These are phyloP conservation scores for Epinephelus cyanopodus DNA, from an alignment of 2,113 vertebrate species.

Conservation along the genomic window DNA sequence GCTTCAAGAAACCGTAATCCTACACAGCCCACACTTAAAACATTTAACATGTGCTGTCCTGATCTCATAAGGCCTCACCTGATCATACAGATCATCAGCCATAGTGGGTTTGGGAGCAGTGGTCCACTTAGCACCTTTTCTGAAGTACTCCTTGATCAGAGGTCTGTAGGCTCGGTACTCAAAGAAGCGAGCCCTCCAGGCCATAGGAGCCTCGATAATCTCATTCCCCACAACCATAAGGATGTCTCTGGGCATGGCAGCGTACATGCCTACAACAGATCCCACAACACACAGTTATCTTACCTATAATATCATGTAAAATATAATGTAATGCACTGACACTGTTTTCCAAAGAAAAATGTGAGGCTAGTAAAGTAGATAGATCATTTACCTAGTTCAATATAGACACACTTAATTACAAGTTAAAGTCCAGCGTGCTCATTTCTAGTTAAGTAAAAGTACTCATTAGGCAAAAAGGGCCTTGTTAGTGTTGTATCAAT, in stretches of 20 bases:
- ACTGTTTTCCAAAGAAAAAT: not conserved
- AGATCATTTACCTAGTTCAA: not conserved
- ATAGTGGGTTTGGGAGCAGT: slow-evolving; percentile 98
- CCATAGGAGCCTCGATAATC: slow-evolving; percentile 99
- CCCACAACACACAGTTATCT: not conserved
- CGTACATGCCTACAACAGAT: slow-evolving; percentile 91
- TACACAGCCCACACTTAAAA: not conserved
- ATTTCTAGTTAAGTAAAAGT: not conserved
- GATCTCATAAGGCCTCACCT: slow-evolving; percentile 82
- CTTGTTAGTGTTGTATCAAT: not conserved
- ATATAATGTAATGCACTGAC: not conserved
- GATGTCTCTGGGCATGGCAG: slow-evolving; percentile 98
- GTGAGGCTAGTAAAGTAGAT: not conserved
- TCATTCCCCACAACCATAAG: slow-evolving; percentile 96
- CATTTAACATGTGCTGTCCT: not conserved
- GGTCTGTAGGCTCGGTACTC: slow-evolving; percentile 96
- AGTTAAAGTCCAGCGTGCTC: too few species aligned
- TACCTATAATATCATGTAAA: not conserved
- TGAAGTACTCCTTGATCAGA: slow-evolving; percentile 98
- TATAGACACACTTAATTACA: too few species aligned
- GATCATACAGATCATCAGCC: slow-evolving; percentile 94
- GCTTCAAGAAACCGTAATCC: not conserved
- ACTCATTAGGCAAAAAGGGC: not conserved
- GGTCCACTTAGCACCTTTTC: slow-evolving; percentile 96
- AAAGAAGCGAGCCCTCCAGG: slow-evolving; percentile 98